Conservation (phyloP, 2,113 vertebrate species). For the Thalassarche chlororhynchos region DNA sequence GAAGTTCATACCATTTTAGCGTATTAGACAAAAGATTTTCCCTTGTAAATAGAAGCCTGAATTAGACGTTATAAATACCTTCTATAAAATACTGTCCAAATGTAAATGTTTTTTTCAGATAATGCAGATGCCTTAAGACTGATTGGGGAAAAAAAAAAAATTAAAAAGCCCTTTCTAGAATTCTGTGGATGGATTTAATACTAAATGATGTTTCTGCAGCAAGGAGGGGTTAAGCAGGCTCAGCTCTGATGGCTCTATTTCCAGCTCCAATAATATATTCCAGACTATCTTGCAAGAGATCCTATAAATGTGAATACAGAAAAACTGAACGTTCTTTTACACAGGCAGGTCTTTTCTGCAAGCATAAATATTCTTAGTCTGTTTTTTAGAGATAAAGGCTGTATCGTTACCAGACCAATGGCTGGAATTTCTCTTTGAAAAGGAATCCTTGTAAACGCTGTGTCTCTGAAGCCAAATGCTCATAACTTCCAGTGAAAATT, state of each 20-base stretch:
- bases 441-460: neutral
- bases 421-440: slow-evolving; percentile 27
- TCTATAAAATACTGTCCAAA: neutral
- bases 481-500: neutral
- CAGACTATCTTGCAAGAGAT: neutral
- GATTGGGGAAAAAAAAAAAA: neutral
- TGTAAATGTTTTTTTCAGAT: neutral
- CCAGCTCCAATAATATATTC: neutral
- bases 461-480: neutral
- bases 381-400: slow-evolving; percentile 28
- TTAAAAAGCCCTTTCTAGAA: neutral
- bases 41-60: neutral
- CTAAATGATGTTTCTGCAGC: neutral
- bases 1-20: neutral
- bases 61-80: neutral
- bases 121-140: neutral
- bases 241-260: slow-evolving; percentile 3
- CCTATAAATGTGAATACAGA: neutral
- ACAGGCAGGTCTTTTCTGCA: slow-evolving; percentile 21
- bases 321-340: neutral
- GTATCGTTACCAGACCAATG: neutral
- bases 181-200: neutral
- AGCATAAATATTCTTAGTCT: slow-evolving; percentile 38
- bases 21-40: neutral
- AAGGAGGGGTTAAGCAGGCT: neutral